Base-by-base conservation (phyloP, 2,888 invertebrate species). In the Lacanobia oleracea region DNA sequence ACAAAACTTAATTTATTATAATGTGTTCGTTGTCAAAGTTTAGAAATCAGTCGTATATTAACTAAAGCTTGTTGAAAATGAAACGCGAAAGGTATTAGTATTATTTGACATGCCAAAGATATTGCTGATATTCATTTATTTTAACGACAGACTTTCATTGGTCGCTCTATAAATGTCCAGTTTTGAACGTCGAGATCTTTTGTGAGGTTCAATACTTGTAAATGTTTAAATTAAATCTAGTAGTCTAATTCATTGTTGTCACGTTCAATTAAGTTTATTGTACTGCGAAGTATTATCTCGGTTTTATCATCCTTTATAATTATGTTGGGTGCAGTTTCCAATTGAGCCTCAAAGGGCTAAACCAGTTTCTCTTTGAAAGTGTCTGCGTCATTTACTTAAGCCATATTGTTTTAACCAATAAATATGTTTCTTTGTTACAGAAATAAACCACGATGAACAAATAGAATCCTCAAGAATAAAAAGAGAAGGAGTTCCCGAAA, bases 401-500 rank as follows among this genome's bases (percentile, higher is more conserved):
- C 8, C 21, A 40, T 45, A 60, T 45, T 57, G 2, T 54, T 50
- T 23, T 43, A 50, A 45, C 14, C n/a, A 18, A 45, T 14, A 18
- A 18, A 51, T 54, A 59, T 60, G 10, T 4, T 82, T 74, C 72
- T 82, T 93, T 93, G 90, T 96, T 95, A 37, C 94, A 96, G 96
- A 95, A 85, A 79, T 91, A 86, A 91, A 91, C 79, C 89, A 93
- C 72, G 92, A 94, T 75, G 94, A 94, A 86, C 84, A 90, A 83
- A 92, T 95, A 87, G 94, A 95, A 82, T 94, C 93, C 60, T 91
- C 95, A 74, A 94, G 96, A 82, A 93, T 95, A 87, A 96, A 96
- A 91, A 91, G 96, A 72, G 95, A 96, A 84, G 93, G 94, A 71
- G 94, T 94, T 83, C 94, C 94, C 78, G 96, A 95, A 91, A 96